A percentile compares a stretch with the other conserved stretches of the same genome.
Conservation (phyloP, 2,888 invertebrate species). For the Ornithoptera alexandrae region DNA sequence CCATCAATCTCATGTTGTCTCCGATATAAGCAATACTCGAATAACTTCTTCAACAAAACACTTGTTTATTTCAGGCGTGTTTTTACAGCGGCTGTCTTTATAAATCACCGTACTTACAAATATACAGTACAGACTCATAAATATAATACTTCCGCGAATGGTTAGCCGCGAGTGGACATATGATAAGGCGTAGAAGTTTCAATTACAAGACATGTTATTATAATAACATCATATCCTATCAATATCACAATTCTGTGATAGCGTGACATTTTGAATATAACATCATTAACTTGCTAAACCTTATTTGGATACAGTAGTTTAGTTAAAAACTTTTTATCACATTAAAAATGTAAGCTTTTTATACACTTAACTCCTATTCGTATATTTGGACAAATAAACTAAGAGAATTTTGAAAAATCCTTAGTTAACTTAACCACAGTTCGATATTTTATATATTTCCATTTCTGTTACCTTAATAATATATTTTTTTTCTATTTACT, state of each 20-base stretch:
- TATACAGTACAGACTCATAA: constrained; percentile 63
- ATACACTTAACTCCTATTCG: too few species aligned
- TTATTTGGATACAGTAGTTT: not conserved
- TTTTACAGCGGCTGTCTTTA: constrained; percentile 53
- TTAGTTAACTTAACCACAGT: too few species aligned
- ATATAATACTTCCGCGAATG: constrained; percentile 52
- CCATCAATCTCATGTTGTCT: constrained; percentile 21
- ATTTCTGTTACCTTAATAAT: too few species aligned
- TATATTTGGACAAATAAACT: too few species aligned
- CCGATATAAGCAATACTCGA: constrained; percentile 22
- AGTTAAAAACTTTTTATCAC: too few species aligned
- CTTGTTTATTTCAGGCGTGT: constrained; percentile 42
- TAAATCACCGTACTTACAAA: constrained; percentile 64
- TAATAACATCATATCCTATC: not conserved
- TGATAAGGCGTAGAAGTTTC: constrained; percentile 41
- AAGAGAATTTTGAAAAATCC: too few species aligned
- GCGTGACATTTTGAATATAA: not conserved
- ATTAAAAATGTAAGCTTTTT: too few species aligned
- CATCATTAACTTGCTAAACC: not conserved
- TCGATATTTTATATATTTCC: too few species aligned
- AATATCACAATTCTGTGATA: not conserved
- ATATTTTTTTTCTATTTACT: too few species aligned
- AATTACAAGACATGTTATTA: constrained; percentile 29
- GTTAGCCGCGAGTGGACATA: constrained; percentile 48
- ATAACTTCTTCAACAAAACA: constrained; percentile 29